These are phyloP conservation scores for Protonibea diacanthus DNA, from an alignment of 2,797 vertebrate genomes.

Conservation along the genomic window DNA sequence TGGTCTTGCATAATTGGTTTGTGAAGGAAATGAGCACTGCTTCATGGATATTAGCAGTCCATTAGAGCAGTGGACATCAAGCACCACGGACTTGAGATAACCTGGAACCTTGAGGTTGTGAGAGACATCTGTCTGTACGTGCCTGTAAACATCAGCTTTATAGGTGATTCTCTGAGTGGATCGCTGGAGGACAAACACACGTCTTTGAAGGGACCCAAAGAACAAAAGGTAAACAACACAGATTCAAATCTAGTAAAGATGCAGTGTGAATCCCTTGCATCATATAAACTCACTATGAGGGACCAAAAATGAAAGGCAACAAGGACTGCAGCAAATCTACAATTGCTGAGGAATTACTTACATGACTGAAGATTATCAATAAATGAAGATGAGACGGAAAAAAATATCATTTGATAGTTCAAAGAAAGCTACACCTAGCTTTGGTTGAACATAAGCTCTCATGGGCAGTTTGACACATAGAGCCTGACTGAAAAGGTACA, in stretches of 20 bases:
- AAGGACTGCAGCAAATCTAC: background rate
- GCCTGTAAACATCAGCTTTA: background rate
- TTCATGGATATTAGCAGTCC: constrained; percentile 29
- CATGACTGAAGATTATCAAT: background rate
- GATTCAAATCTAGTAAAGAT: background rate
- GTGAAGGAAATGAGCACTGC: constrained; percentile 42
- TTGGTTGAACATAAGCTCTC: background rate
- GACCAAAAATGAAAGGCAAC: background rate
- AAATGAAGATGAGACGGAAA: background rate
- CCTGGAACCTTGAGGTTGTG: constrained; percentile 5
- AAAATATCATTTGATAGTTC: background rate
- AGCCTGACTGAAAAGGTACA: background rate
- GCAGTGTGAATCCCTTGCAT: background rate
- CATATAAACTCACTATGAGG: background rate
- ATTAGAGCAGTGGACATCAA: constrained; percentile 28
- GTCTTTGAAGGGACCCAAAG: background rate
- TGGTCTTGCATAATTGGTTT: constrained; percentile 49
- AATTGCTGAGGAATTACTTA: background rate
- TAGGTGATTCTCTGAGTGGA: background rate
- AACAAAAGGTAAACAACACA: background rate
- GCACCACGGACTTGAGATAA: constrained; percentile 38
- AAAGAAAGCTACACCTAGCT: background rate
- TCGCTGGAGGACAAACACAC: background rate
- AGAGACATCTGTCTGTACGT: too few relatives aligned
- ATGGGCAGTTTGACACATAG: background rate